Percentiles rank a stretch among this genome's conserved stretches.
Evolutionary conservation across 2,888 invertebrate species (phyloP).

Genomic region (Tiliacea citrago): DNA sequence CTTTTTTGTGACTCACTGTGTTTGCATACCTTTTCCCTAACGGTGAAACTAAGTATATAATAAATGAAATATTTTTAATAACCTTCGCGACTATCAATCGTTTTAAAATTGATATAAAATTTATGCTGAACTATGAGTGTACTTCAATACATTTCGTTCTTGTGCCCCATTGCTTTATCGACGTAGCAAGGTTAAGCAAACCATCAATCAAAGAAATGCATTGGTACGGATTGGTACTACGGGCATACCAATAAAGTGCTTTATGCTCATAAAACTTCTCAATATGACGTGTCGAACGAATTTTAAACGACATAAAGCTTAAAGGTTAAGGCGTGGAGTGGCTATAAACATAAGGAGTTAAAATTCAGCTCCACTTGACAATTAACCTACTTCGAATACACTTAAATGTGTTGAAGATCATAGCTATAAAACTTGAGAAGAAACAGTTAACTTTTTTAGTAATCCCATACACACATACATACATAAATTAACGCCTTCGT

Average conservation of each 20-base stretch:
- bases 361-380: slow-evolving; percentile 47
- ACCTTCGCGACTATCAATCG: background rate
- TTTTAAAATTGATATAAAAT: background rate
- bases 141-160: slow-evolving; percentile 12
- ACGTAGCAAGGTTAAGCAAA: slow-evolving; percentile 30
- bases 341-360: slow-evolving; percentile 37
- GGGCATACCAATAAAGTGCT: slow-evolving; percentile 33
- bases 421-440: slow-evolving; percentile 8
- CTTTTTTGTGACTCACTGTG: slow-evolving; percentile 48
- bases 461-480: slow-evolving; percentile 1
- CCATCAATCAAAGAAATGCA: slow-evolving; percentile 34
- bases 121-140: background rate
- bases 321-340: slow-evolving; percentile 50
- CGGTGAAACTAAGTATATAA: slow-evolving; percentile 1
- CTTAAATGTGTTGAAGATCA: slow-evolving; percentile 26
- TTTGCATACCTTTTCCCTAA: slow-evolving; percentile 10
- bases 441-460: slow-evolving; percentile 8
- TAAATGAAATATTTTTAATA: slow-evolving; percentile 7
- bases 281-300: slow-evolving; percentile 53
- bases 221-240: slow-evolving; percentile 53
- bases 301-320: slow-evolving; percentile 43
- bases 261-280: slow-evolving; percentile 41
- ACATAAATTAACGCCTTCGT: no score
- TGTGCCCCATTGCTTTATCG: slow-evolving; percentile 11
- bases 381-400: slow-evolving; percentile 45